phyloP scores from a whole-genome alignment of 2,888 invertebrate species.

The Rhopalosiphum nymphaeae region DNA sequence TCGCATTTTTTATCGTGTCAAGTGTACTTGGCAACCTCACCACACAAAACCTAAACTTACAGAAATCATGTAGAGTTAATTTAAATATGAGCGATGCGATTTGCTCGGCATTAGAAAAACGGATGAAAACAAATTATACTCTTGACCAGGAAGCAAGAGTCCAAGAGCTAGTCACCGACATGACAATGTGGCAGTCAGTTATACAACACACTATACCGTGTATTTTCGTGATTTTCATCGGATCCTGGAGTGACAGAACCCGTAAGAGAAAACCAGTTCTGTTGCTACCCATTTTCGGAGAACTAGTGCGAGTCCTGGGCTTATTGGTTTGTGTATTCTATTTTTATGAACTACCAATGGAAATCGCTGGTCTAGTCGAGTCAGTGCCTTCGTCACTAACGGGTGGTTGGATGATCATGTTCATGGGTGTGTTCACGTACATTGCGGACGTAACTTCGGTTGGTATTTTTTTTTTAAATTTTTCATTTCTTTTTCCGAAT shows the following conservation, averaged over 20 bases:
- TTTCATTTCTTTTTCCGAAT: background rate
- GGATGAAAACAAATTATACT: conserved; percentile 79
- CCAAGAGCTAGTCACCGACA: conserved; percentile 82
- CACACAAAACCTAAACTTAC: conserved; percentile 86
- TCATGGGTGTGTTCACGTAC: conserved; percentile 91
- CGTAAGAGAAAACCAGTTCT: conserved; percentile 84
- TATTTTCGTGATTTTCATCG: conserved; percentile 83
- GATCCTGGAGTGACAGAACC: conserved; percentile 76
- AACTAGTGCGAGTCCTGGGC: conserved; percentile 83
- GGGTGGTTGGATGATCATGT: conserved; percentile 90
- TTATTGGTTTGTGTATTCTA: conserved; percentile 84
- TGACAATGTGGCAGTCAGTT: conserved; percentile 88
- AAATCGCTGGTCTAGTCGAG: conserved; percentile 82
- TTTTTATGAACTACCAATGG: conserved; percentile 84
- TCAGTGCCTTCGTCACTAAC: conserved; percentile 85
- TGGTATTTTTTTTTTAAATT: background rate
- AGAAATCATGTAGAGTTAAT: conserved; percentile 89
- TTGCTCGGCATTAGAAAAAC: conserved; percentile 81
- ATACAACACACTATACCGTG: conserved; percentile 87
- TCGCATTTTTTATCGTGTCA: conserved; percentile 80
- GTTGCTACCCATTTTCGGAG: conserved; percentile 84
- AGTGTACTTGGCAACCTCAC: conserved; percentile 79
- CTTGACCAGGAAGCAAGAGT: conserved; percentile 76
- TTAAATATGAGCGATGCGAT: conserved; percentile 79
- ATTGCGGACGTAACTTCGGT: conserved; percentile 87